phyloP scores from a whole-genome alignment of 1,140 invertebrate genomes.

The Coenobita brevimanus region DNA sequence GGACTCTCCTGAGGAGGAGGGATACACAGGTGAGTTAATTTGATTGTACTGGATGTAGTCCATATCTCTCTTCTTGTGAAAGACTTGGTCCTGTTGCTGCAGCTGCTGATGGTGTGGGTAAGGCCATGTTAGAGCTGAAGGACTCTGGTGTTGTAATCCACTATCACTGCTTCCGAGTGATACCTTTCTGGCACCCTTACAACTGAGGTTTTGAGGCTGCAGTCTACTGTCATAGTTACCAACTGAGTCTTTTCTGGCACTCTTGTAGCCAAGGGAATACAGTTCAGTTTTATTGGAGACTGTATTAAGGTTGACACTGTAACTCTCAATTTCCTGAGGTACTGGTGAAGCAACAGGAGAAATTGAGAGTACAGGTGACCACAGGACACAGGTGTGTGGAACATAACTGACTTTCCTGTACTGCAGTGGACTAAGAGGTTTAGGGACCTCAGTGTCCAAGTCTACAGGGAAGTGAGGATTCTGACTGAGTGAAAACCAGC shows the following conservation, averaged over 20 bases:
- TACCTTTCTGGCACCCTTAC: background rate
- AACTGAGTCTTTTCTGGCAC: background rate
- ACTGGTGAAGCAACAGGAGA: background rate
- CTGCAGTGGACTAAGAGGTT: background rate
- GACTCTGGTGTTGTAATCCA: background rate
- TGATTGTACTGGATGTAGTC: background rate
- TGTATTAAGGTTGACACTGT: background rate
- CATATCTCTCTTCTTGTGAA: background rate
- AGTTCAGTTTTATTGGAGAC: background rate
- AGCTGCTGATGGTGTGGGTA: background rate
- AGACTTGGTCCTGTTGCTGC: background rate
- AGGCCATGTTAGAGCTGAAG: background rate
- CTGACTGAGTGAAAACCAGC: background rate
- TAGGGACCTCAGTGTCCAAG: background rate
- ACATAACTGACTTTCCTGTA: background rate
- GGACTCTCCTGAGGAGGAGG: background rate
- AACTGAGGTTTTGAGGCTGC: background rate
- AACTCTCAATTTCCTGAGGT: background rate
- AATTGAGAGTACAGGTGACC: background rate
- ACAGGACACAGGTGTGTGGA: conserved; percentile 31
- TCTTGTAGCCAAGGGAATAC: background rate
- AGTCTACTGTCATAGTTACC: background rate
- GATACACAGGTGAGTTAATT: background rate
- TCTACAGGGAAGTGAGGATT: background rate
- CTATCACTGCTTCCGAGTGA: background rate